Evolutionary conservation across 1,140 invertebrate genomes (phyloP), one percentile per base, ranked within the genome.

Genomic region (Anastrepha obliqua): DNA sequence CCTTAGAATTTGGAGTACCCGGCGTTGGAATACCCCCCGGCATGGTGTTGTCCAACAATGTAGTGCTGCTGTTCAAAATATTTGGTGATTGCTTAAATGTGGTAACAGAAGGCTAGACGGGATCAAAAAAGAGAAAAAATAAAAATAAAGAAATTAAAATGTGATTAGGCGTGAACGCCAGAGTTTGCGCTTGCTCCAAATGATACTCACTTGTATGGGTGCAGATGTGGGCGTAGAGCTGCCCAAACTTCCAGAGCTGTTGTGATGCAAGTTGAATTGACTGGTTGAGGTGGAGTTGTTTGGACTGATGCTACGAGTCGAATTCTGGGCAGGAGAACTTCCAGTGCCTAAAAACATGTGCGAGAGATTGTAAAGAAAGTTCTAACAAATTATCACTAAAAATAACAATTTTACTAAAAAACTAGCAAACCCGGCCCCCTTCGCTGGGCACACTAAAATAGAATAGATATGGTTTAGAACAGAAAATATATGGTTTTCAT

Each of bases 1-100:
- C 94, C 94, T 97, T 97, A 87, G 96, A 95, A 90, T 96, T 96
- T 87, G 96, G 96, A 29, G 96, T 97, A 87, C 96, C 96, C 78
- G 96, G 96, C 87, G 95, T 94, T 88, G 95, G 95, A 89, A 96
- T 93, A 89, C 92, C 96, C 65, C 96, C 96, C 70, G 96, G 96
- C 96, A 97, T 97, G 90, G 96, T 96, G 93, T 96, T 91, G 91
- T 93, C 91, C 90, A 92, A 90, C 89, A 91, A 87, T 89, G 88
- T 87, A 88, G 90, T 91, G 91, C 91, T 91, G 89, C 90, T 91
- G 91, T 92, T 92, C 65, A 91, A 89, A 91, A 92, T 88, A 90
- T 89, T 93, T 88, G 92, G 91, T 87, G 92, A 91, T 87, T 92
- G 90, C 89, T 93, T 93, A 89, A 93, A 93, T 88, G 92, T 93